Conservation (phyloP, 2,888 invertebrate genomes). For the Heteropelma amictum region DNA sequence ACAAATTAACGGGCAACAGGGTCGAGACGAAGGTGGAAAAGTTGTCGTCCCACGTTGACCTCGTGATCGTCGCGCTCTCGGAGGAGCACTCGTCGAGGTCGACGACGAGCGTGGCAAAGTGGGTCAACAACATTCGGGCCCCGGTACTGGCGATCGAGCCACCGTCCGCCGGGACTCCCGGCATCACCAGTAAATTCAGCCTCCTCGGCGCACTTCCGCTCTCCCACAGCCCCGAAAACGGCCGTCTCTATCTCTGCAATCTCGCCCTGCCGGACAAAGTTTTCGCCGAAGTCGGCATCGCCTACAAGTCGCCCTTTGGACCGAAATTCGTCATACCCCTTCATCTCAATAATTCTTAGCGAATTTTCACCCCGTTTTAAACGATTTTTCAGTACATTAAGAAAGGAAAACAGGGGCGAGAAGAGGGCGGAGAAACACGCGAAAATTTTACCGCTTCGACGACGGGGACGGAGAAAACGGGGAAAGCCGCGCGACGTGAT, state of each 20-base stretch:
- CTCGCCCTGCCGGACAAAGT: slow-evolving; percentile 89
- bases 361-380: too few relatives aligned
- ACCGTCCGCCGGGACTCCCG: slow-evolving; percentile 83
- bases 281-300: slow-evolving; percentile 86
- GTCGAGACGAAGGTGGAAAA: slow-evolving; percentile 79
- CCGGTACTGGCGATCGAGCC: slow-evolving; percentile 88
- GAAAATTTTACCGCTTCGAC: too few relatives aligned
- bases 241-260: slow-evolving; percentile 91
- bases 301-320: slow-evolving; percentile 91
- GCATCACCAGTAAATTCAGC: slow-evolving; percentile 83
- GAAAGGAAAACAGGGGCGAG: too few relatives aligned
- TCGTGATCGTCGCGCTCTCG: slow-evolving; percentile 81
- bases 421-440: too few relatives aligned
- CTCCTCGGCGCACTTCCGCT: slow-evolving; percentile 86
- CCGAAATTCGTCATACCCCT: slow-evolving; percentile 89
- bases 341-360: slow-evolving; percentile 78
- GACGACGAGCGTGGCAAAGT: slow-evolving; percentile 81
- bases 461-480: too few relatives aligned
- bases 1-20: slow-evolving; percentile 83
- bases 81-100: slow-evolving; percentile 77
- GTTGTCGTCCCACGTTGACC: slow-evolving; percentile 79
- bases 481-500: neutral
- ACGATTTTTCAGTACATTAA: too few relatives aligned
- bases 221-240: slow-evolving; percentile 81
- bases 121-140: slow-evolving; percentile 86